Base-by-base conservation (phyloP, 2,888 invertebrate genomes). In the Eumacrocentrus americanus region DNA sequence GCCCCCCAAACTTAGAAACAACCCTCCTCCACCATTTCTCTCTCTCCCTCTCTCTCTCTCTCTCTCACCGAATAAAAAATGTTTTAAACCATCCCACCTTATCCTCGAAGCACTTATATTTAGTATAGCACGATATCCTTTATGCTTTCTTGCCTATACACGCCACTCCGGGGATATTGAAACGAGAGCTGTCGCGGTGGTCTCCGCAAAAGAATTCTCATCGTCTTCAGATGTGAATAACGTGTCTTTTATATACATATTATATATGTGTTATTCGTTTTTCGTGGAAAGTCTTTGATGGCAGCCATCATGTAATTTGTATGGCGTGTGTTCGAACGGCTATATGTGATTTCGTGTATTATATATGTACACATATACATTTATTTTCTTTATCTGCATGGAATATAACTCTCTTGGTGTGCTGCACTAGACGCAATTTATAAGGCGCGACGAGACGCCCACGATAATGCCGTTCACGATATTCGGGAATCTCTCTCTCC, bases 101-200 rank as follows among this genome's bases (percentile, higher is more conserved):
- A 68, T 68, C 67, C 65, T 50, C 12, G 57, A 42, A 73, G 75
- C 74, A 77, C 76, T 78, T 74, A 76, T 77, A 77, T 75, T 77
- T 76, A 75, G 70, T 70, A 68, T 70, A 59, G 50, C 61, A 69
- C 67, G 71, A 70, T 76, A 72, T 75, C 69, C 71, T 73, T 73
- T 74, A 70, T 70, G 63, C 57, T 67, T 60, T 67, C 55, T 62
- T 18, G 46, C 59, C 38, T 35, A 23, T 11, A 20, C 46, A 60
- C 53, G 20, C 55, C 54, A 51, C 44, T 58, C 58, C 42, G 40
- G 48, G 34, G 53, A 65, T 65, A 67, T 65, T 65, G 65, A 63
- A 63, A 58, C 47, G 61, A 52, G 54, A 51, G 50, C 9, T 9
- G 5, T 29, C 29, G 29, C 29, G 4, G 29, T 29, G 5, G 29